Evolutionary conservation across 2,113 vertebrate genomes (phyloP).

Genomic region (Nannospalax galili): DNA sequence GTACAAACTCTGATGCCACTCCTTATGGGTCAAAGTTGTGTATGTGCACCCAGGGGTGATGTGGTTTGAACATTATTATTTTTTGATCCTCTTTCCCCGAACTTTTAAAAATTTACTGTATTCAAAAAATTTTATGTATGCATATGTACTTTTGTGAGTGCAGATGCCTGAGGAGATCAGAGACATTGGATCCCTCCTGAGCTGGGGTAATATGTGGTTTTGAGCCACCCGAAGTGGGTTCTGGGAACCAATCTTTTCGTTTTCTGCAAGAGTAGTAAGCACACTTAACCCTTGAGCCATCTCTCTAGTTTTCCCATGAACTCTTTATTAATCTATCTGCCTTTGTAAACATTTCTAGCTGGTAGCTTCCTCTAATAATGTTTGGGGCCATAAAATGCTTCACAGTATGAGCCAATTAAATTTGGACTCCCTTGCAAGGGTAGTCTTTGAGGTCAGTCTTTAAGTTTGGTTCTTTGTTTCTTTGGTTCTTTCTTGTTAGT

Average conservation of each 20-base stretch:
- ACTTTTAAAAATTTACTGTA: not conserved
- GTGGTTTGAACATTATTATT: not conserved
- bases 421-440: not conserved
- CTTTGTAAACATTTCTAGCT: not conserved
- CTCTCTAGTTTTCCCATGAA: not conserved
- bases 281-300: not conserved
- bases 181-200: no score
- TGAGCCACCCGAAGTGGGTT: not conserved
- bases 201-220: not conserved
- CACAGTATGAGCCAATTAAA: conserved; percentile 13
- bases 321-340: not conserved
- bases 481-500: not conserved
- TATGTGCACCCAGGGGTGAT: not conserved
- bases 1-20: not conserved
- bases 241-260: not conserved
- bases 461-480: not conserved
- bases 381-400: not conserved
- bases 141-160: not conserved
- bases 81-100: not conserved
- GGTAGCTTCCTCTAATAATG: not conserved
- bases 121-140: not conserved
- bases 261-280: not conserved
- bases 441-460: not conserved
- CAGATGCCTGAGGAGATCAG: not conserved
- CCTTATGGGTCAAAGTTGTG: not conserved